These are phyloP conservation scores for Peromyscus aztecus DNA, from an alignment of 2,797 vertebrate genomes.

Conservation along the genomic window DNA sequence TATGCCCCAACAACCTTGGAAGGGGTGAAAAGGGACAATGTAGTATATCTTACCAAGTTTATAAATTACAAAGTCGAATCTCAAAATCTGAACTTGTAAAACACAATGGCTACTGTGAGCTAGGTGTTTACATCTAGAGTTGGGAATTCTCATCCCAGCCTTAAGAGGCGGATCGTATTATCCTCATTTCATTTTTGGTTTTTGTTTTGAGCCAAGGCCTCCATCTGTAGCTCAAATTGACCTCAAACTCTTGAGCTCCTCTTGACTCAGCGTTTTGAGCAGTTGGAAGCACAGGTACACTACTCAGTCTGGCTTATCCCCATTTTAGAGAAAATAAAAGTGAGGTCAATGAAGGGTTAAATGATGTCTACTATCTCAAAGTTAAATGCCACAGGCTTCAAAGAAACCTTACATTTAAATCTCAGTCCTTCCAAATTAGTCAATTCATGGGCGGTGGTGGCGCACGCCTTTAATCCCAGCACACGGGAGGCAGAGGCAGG, in stretches of 20 bases:
- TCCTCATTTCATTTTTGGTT: neutral
- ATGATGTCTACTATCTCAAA: conserved; percentile 12
- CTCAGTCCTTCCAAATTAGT: neutral
- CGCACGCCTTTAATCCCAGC: too few relatives aligned
- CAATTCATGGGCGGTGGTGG: too few relatives aligned
- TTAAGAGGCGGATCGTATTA: neutral
- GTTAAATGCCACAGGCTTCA: neutral
- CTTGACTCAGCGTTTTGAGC: neutral
- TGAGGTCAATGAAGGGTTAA: neutral
- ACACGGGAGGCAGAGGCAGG: too few relatives aligned
- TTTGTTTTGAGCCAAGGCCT: neutral
- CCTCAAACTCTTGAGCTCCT: neutral
- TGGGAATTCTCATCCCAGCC: neutral
- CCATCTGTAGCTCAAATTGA: neutral
- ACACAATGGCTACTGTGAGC: neutral
- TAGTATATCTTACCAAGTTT: neutral
- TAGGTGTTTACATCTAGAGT: neutral
- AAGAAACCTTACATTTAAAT: neutral
- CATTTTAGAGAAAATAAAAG: conserved; percentile 12
- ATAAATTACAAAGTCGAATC: neutral
- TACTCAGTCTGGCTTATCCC: neutral
- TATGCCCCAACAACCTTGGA: neutral
- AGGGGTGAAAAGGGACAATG: neutral
- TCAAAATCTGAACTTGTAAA: conserved; percentile 41
- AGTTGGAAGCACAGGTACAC: neutral